These are phyloP conservation scores for Palythoa caribaeorum DNA, from an alignment of 92 coral and sea anemone species.

Conservation along the genomic window DNA sequence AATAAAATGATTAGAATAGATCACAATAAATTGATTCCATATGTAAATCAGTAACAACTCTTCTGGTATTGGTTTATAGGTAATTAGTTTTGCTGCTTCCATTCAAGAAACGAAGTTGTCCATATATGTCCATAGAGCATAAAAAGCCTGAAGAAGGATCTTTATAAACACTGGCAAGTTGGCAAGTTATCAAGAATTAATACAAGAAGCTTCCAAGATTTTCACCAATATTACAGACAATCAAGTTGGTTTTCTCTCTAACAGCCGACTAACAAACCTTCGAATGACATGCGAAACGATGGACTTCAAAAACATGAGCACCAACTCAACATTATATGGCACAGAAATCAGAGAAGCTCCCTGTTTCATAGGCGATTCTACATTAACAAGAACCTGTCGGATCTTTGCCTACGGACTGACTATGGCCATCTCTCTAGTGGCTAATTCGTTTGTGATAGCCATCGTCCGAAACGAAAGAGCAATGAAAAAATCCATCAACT, in stretches of 20 bases:
- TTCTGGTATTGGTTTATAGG: too few species aligned
- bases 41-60: too few species aligned
- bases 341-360: conserved; percentile 23
- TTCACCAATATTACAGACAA: not conserved
- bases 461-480: conserved; percentile 7
- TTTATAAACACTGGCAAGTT: too few species aligned
- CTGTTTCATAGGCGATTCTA: conserved; percentile 13
- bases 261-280: not conserved
- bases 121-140: too few species aligned
- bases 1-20: too few species aligned
- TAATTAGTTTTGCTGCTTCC: too few species aligned
- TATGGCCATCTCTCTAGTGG: conserved; percentile 21
- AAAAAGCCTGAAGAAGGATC: too few species aligned
- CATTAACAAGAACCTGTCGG: not conserved
- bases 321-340: not conserved
- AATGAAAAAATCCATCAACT: conserved; percentile 30
- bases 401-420: conserved; percentile 3
- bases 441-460: conserved; percentile 12
- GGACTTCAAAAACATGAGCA: not conserved
- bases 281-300: not conserved
- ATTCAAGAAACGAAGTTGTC: too few species aligned
- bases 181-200: too few species aligned
- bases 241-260: too few species aligned
- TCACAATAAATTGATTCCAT: too few species aligned
- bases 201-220: not conserved